Evolutionary conservation across 2,888 invertebrate genomes (phyloP).

Genomic region (Torymus texanus): DNA sequence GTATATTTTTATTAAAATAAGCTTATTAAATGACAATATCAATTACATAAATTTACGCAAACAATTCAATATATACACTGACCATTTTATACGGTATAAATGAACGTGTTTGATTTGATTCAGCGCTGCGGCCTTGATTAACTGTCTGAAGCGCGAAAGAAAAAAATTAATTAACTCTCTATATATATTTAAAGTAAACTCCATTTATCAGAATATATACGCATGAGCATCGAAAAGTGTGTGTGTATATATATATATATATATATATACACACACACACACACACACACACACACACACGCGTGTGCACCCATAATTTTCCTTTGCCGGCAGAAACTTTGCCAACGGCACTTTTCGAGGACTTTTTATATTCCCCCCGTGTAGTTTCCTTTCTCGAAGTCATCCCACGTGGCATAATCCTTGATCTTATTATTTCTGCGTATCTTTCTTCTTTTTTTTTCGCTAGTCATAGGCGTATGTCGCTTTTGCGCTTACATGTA

Average conservation of each 20-base stretch:
- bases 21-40: too few relatives aligned
- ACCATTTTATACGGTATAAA: background rate
- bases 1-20: too few relatives aligned
- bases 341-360: conserved; percentile 35
- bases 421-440: conserved; percentile 53
- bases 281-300: too few relatives aligned
- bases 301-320: background rate
- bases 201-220: background rate
- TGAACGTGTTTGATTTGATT: conserved; percentile 15
- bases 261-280: too few relatives aligned
- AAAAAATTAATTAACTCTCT: conserved; percentile 10
- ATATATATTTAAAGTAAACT: background rate
- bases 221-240: background rate
- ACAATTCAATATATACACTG: background rate
- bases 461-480: background rate
- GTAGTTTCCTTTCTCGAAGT: conserved; percentile 43
- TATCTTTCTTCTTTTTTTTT: conserved; percentile 23
- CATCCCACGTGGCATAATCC: conserved; percentile 50
- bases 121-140: background rate
- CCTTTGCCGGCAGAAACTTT: conserved; percentile 4
- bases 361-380: conserved; percentile 7
- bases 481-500: background rate
- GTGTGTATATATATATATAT: too few relatives aligned
- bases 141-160: background rate
- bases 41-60: too few relatives aligned